phyloP scores from a whole-genome alignment of 1,140 invertebrate species.

The Bilobella aurantiaca region DNA sequence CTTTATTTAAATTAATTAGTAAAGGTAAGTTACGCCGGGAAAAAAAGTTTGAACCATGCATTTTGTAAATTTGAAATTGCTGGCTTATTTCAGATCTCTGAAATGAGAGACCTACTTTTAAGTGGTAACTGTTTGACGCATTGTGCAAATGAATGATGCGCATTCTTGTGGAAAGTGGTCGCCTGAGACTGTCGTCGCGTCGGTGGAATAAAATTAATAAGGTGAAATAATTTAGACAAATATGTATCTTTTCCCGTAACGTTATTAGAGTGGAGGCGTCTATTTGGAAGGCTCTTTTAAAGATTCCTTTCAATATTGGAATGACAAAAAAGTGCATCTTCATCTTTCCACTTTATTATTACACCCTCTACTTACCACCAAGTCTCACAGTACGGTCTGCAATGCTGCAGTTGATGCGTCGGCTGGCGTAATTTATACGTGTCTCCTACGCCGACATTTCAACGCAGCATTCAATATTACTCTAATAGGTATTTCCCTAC shows the following conservation, averaged over 20 bases:
- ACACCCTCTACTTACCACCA: background rate
- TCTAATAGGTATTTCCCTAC: no score
- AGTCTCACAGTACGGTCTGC: no score
- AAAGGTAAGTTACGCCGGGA: no score
- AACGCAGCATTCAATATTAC: no score
- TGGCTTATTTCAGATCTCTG: background rate
- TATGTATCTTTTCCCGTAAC: background rate
- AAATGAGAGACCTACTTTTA: background rate
- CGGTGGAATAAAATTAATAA: background rate
- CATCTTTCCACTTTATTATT: conserved; percentile 5
- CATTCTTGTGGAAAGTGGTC: background rate
- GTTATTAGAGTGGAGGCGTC: no score
- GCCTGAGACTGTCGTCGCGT: no score
- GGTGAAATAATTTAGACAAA: background rate
- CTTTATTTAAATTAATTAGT: no score
- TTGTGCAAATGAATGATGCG: background rate
- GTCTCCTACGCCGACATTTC: background rate
- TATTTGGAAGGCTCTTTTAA: no score
- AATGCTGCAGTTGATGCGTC: no score
- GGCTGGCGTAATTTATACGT: background rate
- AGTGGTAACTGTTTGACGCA: background rate
- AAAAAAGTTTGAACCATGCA: no score
- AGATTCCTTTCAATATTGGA: background rate
- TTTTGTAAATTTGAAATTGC: background rate
- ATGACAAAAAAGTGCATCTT: background rate